Evolutionary conservation across 2,888 invertebrate genomes (phyloP), one percentile per base, ranked within the genome.

Genomic region (Dynastes hyllus): DNA sequence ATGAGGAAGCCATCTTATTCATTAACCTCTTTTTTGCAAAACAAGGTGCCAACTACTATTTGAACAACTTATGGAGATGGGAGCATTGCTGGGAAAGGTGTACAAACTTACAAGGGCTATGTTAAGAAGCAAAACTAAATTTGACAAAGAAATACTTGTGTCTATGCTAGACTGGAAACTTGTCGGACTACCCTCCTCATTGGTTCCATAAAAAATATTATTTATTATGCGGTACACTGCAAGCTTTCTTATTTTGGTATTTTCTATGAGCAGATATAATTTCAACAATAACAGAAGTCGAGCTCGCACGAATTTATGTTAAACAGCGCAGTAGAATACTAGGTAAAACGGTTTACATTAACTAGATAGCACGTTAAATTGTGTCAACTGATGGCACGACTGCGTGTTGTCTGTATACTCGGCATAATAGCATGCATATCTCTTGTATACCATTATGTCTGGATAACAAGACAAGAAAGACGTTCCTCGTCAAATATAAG

Each of bases 401-500:
- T 45, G 55, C 45, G 70, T 71, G 70, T 71, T 71, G 70, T 66
- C n/a, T 9, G 16, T 32, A 32, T 40, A 69, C 51, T 27, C 51
- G 22, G 58, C 73, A 73, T 73, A 73, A 73, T 73, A 73, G 70
- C 53, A 45, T 71, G 73, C 73, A 73, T 73, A 73, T 73, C 73
- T 73, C 58, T 61, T 58, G 61, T 73, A 73, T 61, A 61, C 73
- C 61, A 73, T 73, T 73, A 73, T 73, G 58, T 73, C 73, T 61
- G 73, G 73, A 73, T 73, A 73, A 73, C 73, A 73, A 73, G 73
- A 61, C 73, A 73, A 58, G 73, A 73, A 73, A 73, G 73, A 73
- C 73, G 73, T 73, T 81, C 77, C 81, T 77, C 80, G 78, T 81
- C 80, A 80, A 81, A 80, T 81, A 78, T 80, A 73, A 73, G 81